Percentiles rank a stretch among this genome's conserved stretches.
Evolutionary conservation across 2,888 invertebrate species (phyloP).

Genomic region (Hirtodrosophila histrioides): DNA sequence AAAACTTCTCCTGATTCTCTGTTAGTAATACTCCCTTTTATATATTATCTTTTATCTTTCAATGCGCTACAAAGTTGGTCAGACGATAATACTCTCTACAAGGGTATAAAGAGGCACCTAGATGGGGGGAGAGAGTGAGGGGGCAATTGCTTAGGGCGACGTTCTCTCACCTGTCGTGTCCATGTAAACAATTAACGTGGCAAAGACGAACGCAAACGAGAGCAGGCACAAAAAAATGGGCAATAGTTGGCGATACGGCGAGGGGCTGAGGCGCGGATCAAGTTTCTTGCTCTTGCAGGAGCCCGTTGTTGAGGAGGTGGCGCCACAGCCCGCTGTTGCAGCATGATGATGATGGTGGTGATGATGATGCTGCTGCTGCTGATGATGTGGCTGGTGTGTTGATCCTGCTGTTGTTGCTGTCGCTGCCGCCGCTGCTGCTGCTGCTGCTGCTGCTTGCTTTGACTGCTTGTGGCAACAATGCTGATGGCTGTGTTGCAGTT

Average conservation of each 20-base stretch:
- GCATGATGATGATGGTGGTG: constrained; percentile 52
- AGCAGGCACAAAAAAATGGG: constrained; percentile 90
- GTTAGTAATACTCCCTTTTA: no score
- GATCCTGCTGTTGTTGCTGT: constrained; percentile 54
- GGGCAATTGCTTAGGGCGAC: background rate
- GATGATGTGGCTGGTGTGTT: constrained; percentile 57
- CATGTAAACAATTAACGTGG: constrained; percentile 91
- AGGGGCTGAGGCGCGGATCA: constrained; percentile 83
- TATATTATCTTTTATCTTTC: no score
- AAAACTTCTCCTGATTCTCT: no score
- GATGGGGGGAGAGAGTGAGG: background rate
- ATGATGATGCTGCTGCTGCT: constrained; percentile 60
- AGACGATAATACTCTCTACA: background rate
- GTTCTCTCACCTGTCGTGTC: constrained; percentile 89
- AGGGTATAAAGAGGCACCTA: constrained; percentile 1
- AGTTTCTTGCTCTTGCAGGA: constrained; percentile 83
- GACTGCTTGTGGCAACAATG: constrained; percentile 80
- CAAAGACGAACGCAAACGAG: constrained; percentile 92
- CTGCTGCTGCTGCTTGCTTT: constrained; percentile 26
- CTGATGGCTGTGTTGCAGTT: constrained; percentile 65
- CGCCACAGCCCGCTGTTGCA: constrained; percentile 39
- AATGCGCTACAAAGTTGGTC: no score
- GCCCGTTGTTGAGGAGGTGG: constrained; percentile 35
- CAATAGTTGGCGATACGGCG: constrained; percentile 85
- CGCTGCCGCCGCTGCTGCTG: constrained; percentile 44